phyloP scores from a whole-genome alignment of 2,113 vertebrate genomes.

The Limanda limanda region DNA sequence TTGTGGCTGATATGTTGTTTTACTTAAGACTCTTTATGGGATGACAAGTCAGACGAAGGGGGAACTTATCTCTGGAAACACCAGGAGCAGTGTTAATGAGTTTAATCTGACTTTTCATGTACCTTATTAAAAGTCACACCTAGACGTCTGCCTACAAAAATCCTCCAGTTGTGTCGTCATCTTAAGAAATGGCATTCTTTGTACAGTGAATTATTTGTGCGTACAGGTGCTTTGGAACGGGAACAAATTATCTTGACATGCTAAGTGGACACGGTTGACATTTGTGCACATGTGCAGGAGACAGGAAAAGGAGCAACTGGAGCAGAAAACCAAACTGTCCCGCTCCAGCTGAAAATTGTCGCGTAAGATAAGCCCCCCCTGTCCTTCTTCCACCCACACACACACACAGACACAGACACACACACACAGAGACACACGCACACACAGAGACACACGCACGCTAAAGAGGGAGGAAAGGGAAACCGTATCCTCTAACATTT shows the following conservation, averaged over 20 bases:
- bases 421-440: conserved; percentile 5
- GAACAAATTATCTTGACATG: not conserved
- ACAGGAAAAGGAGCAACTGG: conserved; percentile 42
- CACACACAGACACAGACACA: conserved; percentile 32
- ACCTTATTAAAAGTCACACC: too few species aligned
- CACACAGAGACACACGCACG: conserved; percentile 38
- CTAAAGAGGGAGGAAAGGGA: conserved; percentile 62
- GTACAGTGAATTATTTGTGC: not conserved
- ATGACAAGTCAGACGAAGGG: not conserved
- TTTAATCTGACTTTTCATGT: too few species aligned
- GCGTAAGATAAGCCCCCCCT: conserved; percentile 49
- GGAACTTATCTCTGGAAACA: too few species aligned
- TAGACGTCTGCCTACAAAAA: too few species aligned
- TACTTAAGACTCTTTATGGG: not conserved
- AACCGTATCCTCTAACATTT: conserved; percentile 73
- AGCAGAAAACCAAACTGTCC: conserved; percentile 39
- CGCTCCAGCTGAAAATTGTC: conserved; percentile 64
- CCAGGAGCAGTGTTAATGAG: too few species aligned
- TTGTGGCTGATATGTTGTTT: not conserved
- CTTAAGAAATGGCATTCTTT: not conserved
- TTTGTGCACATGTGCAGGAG: not conserved
- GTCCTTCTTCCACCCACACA: not conserved
- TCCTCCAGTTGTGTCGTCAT: not conserved
- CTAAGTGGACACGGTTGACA: conserved; percentile 11
- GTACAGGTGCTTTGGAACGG: conserved; percentile 17